Conservation (phyloP, 2,797 vertebrate genomes). For the Lagocephalus sceleratus region DNA sequence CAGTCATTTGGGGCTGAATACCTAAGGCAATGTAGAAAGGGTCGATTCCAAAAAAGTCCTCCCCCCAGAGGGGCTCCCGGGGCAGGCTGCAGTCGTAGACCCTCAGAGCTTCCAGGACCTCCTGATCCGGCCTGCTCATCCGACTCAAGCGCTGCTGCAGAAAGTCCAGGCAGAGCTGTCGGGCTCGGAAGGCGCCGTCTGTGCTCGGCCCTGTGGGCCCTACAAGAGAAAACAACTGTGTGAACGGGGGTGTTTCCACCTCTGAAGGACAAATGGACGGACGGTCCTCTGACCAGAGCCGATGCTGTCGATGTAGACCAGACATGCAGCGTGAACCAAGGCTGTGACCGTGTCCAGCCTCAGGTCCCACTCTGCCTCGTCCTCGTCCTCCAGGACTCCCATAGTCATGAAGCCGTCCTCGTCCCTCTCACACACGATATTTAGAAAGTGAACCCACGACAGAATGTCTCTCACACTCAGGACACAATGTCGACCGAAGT, state of each 20-base stretch:
- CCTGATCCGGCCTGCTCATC: conserved; percentile 75
- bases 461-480: conserved; percentile 90
- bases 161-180: conserved; percentile 83
- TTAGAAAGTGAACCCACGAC: conserved; percentile 95
- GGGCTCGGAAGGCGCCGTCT: conserved; percentile 74
- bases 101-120: conserved; percentile 79
- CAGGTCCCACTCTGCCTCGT: conserved; percentile 59
- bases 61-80: conserved; percentile 82
- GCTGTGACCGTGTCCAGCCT: conserved; percentile 78
- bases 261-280: not conserved
- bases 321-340: conserved; percentile 91
- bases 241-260: not conserved
- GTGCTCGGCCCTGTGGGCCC: conserved; percentile 84
- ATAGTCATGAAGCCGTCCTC: conserved; percentile 66
- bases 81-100: conserved; percentile 82
- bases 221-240: conserved; percentile 46
- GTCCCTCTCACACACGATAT: conserved; percentile 76
- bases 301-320: conserved; percentile 92
- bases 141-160: conserved; percentile 78
- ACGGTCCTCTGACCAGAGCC: conserved; percentile 82
- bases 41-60: conserved; percentile 86
- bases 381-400: conserved; percentile 62
- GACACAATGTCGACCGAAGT: conserved; percentile 89
- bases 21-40: conserved; percentile 93
- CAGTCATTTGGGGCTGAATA: conserved; percentile 39